These are phyloP conservation scores for Petromus typicus DNA, from an alignment of 2,113 vertebrate genomes.

Conservation along the genomic window DNA sequence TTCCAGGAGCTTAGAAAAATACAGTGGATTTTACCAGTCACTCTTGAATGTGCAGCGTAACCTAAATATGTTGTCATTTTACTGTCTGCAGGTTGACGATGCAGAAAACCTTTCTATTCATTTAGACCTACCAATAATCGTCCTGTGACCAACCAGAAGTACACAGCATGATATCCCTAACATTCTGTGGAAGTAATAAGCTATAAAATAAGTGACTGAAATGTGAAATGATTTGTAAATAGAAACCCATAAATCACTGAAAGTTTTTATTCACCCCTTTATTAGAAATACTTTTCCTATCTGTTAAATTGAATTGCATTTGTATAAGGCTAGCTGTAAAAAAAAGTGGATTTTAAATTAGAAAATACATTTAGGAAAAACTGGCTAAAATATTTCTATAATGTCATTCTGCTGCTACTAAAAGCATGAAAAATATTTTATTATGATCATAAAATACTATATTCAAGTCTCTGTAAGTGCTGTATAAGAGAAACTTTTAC, in stretches of 20 bases:
- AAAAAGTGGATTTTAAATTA: conserved; percentile 69
- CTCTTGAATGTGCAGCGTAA: background rate
- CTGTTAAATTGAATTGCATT: conserved; percentile 66
- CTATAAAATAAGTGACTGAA: conserved; percentile 5
- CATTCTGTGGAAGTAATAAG: background rate
- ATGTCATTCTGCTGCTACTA: conserved; percentile 46
- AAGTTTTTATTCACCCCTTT: conserved; percentile 72
- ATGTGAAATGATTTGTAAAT: conserved; percentile 56
- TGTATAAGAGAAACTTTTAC: conserved; percentile 8
- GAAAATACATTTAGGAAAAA: conserved; percentile 67
- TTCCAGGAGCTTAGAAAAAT: background rate
- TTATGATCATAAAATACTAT: conserved; percentile 46
- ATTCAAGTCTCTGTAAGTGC: conserved; percentile 49
- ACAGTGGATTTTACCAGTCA: background rate
- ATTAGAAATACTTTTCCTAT: conserved; percentile 68
- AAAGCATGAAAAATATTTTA: conserved; percentile 52
- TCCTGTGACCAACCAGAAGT: background rate
- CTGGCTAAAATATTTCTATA: conserved; percentile 38
- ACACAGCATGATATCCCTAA: background rate
- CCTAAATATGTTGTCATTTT: background rate
- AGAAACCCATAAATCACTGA: conserved; percentile 52
- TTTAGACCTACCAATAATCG: background rate
- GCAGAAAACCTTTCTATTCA: background rate
- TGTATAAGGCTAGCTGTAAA: conserved; percentile 62
- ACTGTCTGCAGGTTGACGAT: background rate